Evolutionary conservation across 2,113 vertebrate genomes (phyloP), one percentile per base, ranked within the genome.

Genomic region (Zootoca vivipara): DNA sequence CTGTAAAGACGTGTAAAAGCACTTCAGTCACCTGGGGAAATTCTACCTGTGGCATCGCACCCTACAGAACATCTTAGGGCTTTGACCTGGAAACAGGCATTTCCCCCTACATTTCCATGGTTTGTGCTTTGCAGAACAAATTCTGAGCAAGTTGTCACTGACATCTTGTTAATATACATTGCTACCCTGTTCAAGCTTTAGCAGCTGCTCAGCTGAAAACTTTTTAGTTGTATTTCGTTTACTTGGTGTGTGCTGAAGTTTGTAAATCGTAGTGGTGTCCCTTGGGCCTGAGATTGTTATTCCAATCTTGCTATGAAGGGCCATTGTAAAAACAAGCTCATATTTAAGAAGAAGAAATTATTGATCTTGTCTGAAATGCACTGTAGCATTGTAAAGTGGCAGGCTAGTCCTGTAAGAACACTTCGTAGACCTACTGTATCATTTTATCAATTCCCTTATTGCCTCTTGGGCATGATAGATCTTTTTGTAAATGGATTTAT

Each of bases 261-360:
- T 82, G 38, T 91, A 83, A 93, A 91, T 5, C 78, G 78, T 62
- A 58, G 18, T 46, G 28, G 40, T 67, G 40, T 82, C 62, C 8
- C 30, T 86, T 78, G 81, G 77, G n/a, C 35, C 64, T 69, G 38
- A 62, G n/a, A 58, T 35, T 30, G 52, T 93, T 93, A 89, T 92
- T 93, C 86, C 90, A 92, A 56, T 85, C 79, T 90, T 58, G 1
- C 72, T 85, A 38, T 85, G 70, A 86, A 89, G 42, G 1, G 0
- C 0, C 1, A 56, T n/a, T 78, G 85, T 83, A n/a, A 3, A 88
- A 40, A 72, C 64, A 88, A 74, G 65, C 65, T 83, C 64, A 28
- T 79, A 52, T 35, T 86, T 56, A 67, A 79, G 65, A 9, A 62
- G 46, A 16, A 86, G 13, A 15, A 85, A 81, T 33, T 87, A 85